These are phyloP conservation scores for Cirrhinus molitorella DNA, from an alignment of 2,797 vertebrate species.

Conservation along the genomic window DNA sequence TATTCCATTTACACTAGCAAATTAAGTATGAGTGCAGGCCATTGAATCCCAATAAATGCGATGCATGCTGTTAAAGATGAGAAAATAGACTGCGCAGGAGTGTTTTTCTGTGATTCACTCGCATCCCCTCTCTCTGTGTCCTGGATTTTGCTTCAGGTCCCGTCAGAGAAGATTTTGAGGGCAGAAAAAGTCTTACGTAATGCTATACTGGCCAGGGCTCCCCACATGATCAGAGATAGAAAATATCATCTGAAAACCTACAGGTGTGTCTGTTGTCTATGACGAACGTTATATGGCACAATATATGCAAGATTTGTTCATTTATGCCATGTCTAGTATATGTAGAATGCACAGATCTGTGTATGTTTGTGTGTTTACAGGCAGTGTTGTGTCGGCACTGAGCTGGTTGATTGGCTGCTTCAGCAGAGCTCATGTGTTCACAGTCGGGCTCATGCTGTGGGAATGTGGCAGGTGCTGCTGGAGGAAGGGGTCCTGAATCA, in stretches of 20 bases:
- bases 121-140: not conserved
- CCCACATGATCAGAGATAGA: slow-evolving; percentile 98
- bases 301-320: not conserved
- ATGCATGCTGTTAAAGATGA: slow-evolving; percentile 9
- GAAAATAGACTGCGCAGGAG: slow-evolving; percentile 28
- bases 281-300: not conserved
- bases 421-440: slow-evolving; percentile 96
- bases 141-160: slow-evolving; percentile 79
- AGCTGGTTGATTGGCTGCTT: slow-evolving; percentile 96
- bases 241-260: slow-evolving; percentile 99
- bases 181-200: slow-evolving; percentile 94
- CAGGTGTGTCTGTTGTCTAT: slow-evolving; percentile 77
- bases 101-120: slow-evolving; percentile 5
- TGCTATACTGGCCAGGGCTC: slow-evolving; percentile 91
- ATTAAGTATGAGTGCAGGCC: slow-evolving; percentile 14
- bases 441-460: slow-evolving; percentile 93
- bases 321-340: not conserved
- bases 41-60: slow-evolving; percentile 55
- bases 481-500: slow-evolving; percentile 96
- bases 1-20: slow-evolving; percentile 6
- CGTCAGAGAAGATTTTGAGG: slow-evolving; percentile 95
- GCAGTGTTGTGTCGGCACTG: slow-evolving; percentile 97
- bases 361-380: slow-evolving; percentile 75
- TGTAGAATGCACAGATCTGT: not conserved
- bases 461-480: slow-evolving; percentile 96